Evolutionary conservation across 1,140 invertebrate genomes (phyloP), one percentile per base, ranked within the genome.

Genomic region (Trypoxylus dichotomus): DNA sequence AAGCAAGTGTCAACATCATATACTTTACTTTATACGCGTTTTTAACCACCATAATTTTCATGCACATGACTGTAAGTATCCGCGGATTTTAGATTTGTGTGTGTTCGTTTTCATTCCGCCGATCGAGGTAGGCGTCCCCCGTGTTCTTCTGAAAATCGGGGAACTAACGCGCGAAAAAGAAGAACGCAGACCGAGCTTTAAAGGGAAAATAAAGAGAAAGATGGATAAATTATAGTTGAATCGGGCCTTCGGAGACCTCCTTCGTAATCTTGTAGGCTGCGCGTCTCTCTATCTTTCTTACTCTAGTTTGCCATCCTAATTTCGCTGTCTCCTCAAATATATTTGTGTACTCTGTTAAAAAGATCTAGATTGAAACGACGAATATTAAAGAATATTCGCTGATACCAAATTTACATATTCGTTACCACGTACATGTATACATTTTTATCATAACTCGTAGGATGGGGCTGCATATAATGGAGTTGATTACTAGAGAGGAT

Each of bases 71-170:
- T 68, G 27, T 68, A 27, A 7, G 77, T 77, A 79, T 80, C 79
- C 77, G 76, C 79, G 79, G 79, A 80, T 80, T 80, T 80, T 78
- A 80, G 75, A 80, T 80, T 80, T 80, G 77, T 79, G 79, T 80
- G 78, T 80, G 79, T 80, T 80, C 79, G 74, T 75, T 76, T 79
- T 79, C 75, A 54, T 54, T 68, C 60, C 60, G 11, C 25, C 60
- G 19, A 74, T 47, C 32, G 47, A 68, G 29, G 37, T 58, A 41
- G 32, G 60, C 71, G 37, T 76, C 60, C 73, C 21, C 43, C 29
- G 32, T 75, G 21, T 68, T 11, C 27, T 29, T 8, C 27, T 27
- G 6, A 21, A 29, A 68, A 75, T 41, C 77, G 60, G 75, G 77
- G 73, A 78, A 78, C 77, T 78, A 24, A 27, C 60, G 24, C 54